Evolutionary conservation across 2,888 invertebrate genomes (phyloP), one percentile per base, ranked within the genome.

Genomic region (Elysia crispata): DNA sequence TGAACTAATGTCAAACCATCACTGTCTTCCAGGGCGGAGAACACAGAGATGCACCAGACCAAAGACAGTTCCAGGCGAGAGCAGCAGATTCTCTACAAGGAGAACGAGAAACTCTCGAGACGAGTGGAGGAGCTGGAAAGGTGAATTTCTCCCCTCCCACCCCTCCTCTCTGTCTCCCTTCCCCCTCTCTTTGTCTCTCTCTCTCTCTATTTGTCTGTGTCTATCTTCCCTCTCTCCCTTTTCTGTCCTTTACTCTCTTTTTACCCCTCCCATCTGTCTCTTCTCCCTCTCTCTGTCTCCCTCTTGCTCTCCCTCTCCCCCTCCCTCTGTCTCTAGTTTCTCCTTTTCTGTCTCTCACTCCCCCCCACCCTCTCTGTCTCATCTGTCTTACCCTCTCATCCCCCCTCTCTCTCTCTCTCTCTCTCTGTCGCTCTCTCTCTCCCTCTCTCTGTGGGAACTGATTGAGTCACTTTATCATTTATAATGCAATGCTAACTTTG

Each of bases 11-110:
- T 6, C 41, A 41, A 6, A 11, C 11, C 41, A 11, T 6, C 41
- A 6, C 5, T 41, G 41, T 41, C 41, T 23, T 50, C 57, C 20
- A 94, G 97, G 66, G 94, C 94, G 28, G 97, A 98, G 92, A 98
- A 97, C 92, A 94, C 95, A 0, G 97, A 98, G 86, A 93, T 98
- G 77, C 91, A 97, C 95, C 92, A 94, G 94, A 54, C 94, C 0
- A 93, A 96, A 72, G 97, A 97, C 90, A 94, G 95, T 84, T 94
- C 97, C 82, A 94, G 97, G 84, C 93, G 97, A 18, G 98, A 98
- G 91, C 97, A 97, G 91, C 97, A 98, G 91, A 92, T 96, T 57
- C 95, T 98, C 41, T 97, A 96, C 89, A 93, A 96, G 78, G 98
- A 98, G 92, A 98, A 98, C 89, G 98, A 98, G 91, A 93, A 96